Conservation (phyloP, 30 jellyfish, hydroid and myxozoan genomes). For the Hydractinia symbiolongicarpus region DNA sequence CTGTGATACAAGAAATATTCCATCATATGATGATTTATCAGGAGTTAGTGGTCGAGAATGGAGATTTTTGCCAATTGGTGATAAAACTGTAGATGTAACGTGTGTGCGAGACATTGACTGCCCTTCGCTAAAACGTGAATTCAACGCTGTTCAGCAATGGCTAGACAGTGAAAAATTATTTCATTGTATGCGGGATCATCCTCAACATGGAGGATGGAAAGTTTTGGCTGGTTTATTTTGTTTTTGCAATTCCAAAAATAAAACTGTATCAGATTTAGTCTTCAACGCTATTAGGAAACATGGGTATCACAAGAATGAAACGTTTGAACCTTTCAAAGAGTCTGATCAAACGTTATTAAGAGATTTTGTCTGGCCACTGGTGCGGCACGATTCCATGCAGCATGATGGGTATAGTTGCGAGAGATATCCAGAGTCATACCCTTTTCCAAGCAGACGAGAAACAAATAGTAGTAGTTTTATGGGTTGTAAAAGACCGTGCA, state of each 20-base stretch:
- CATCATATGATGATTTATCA: not conserved
- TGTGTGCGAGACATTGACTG: not conserved
- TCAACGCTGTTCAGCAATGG: not conserved
- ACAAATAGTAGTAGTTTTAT: not conserved
- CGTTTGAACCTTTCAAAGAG: not conserved
- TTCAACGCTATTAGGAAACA: not conserved
- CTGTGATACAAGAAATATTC: not conserved
- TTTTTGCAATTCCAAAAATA: not conserved
- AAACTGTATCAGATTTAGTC: not conserved
- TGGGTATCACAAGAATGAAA: not conserved
- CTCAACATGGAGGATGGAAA: not conserved
- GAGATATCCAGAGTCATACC: not conserved
- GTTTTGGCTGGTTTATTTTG: not conserved
- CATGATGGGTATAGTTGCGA: not conserved
- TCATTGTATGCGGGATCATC: slow-evolving; percentile 3
- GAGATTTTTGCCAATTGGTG: not conserved
- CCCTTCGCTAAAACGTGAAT: not conserved
- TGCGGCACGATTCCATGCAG: not conserved
- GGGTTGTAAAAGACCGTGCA: not conserved
- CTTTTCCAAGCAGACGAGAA: not conserved
- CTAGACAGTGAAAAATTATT: not conserved
- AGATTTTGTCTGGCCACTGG: not conserved
- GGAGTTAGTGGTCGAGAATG: not conserved
- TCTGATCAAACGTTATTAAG: slow-evolving; percentile 1
- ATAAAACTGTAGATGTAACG: not conserved